These are phyloP conservation scores for Oscheius sp. DNA, from an alignment of 2,888 invertebrate genomes.

Conservation along the genomic window DNA sequence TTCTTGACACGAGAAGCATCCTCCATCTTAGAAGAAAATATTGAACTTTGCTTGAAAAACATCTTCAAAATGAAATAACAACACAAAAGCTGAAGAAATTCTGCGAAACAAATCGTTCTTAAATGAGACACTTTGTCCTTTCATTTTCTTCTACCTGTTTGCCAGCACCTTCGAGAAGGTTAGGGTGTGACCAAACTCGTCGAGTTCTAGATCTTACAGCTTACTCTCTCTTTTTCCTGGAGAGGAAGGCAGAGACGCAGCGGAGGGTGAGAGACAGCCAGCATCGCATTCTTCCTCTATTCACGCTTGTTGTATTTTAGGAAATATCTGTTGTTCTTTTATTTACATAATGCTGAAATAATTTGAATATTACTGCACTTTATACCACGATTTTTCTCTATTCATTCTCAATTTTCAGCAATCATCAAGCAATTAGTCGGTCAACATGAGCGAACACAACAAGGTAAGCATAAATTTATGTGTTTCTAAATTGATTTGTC, in stretches of 20 bases:
- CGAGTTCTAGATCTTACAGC: too few relatives aligned
- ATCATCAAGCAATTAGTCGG: slow-evolving; percentile 5
- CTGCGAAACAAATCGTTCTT: slow-evolving; percentile 21
- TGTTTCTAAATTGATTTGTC: slow-evolving; percentile 33
- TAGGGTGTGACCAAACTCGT: slow-evolving; percentile 38
- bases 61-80: slow-evolving; percentile 34
- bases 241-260: too few relatives aligned
- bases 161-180: slow-evolving; percentile 35
- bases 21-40: slow-evolving; percentile 35
- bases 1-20: slow-evolving; percentile 33
- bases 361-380: not conserved
- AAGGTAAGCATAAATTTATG: slow-evolving; percentile 28
- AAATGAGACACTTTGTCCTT: slow-evolving; percentile 23
- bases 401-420: slow-evolving; percentile 1
- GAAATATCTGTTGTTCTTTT: not conserved
- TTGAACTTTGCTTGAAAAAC: slow-evolving; percentile 33
- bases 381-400: slow-evolving; percentile 1
- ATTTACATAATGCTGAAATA: slow-evolving; percentile 2
- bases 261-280: too few relatives aligned
- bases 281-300: not conserved
- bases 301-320: not conserved
- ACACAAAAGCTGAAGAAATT: slow-evolving; percentile 26
- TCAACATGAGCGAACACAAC: slow-evolving; percentile 17
- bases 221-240: slow-evolving; percentile 39
- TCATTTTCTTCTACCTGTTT: slow-evolving; percentile 17